A percentile compares a stretch with the other conserved stretches of the same genome.
These are phyloP conservation scores for Cnemophilus loriae DNA, from an alignment of 2,113 vertebrate species.

Conservation along the genomic window DNA sequence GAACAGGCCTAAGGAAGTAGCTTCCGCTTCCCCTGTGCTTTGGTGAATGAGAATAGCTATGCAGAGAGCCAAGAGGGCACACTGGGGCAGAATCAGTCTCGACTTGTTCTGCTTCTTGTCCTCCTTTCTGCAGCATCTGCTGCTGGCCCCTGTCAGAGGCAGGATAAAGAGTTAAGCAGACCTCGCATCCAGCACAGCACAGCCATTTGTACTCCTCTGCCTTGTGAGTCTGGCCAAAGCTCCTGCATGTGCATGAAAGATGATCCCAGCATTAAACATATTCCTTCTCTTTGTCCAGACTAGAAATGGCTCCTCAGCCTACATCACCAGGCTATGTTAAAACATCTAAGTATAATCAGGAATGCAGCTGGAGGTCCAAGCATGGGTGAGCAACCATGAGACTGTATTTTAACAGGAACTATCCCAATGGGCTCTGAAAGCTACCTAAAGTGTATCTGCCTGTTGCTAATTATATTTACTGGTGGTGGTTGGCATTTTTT, in stretches of 20 bases:
- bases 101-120: neutral
- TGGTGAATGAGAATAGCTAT: neutral
- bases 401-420: constrained; percentile 1
- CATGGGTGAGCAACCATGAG: neutral
- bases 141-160: neutral
- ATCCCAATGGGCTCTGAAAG: neutral
- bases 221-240: neutral
- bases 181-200: accelerated
- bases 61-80: neutral
- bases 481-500: neutral
- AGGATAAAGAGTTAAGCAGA: neutral
- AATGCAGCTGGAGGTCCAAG: neutral
- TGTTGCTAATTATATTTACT: constrained; percentile 71
- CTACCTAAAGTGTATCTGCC: constrained; percentile 28
- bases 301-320: neutral
- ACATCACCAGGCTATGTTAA: neutral
- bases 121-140: neutral
- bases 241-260: neutral
- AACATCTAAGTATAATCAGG: neutral
- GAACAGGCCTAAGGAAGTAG: neutral
- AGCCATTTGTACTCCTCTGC: neutral
- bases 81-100: neutral
- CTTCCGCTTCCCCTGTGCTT: neutral
- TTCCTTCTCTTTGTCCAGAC: neutral
- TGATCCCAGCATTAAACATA: neutral